phyloP scores from a whole-genome alignment of 2,113 vertebrate species.

The Poeciliopsis prolifica region DNA sequence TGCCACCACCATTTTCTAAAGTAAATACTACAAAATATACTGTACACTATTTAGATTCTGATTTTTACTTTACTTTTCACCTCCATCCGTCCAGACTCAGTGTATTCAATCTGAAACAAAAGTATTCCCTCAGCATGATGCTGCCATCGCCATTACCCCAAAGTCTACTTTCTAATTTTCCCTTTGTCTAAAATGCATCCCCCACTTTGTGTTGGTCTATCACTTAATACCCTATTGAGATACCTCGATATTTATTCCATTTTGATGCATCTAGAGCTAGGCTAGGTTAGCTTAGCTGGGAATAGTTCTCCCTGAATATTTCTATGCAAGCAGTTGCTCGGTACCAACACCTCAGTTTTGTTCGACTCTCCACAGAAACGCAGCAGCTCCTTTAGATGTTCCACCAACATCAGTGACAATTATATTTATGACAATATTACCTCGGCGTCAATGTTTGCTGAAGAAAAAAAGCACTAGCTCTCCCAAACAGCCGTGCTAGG shows the following conservation, averaged over 20 bases:
- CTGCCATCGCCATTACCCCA: neutral
- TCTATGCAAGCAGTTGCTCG: neutral
- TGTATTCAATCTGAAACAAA: neutral
- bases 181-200: neutral
- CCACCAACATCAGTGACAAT: conserved; percentile 1
- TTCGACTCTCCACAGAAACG: conserved; percentile 14
- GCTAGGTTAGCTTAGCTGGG: neutral
- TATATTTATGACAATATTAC: conserved; percentile 4
- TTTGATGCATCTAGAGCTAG: no score
- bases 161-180: neutral
- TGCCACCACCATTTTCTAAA: no score
- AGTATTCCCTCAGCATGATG: neutral
- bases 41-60: no score
- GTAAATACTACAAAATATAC: no score
- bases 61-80: no score
- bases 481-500: neutral
- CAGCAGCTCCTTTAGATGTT: conserved; percentile 23
- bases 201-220: neutral
- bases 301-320: neutral
- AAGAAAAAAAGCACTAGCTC: neutral
- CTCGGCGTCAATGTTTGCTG: neutral
- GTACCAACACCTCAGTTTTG: neutral
- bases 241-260: neutral
- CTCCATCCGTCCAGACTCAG: no score
- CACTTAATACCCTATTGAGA: neutral